Base-by-base conservation (phyloP, 2,888 invertebrate species). In the Dasypolia templi region DNA sequence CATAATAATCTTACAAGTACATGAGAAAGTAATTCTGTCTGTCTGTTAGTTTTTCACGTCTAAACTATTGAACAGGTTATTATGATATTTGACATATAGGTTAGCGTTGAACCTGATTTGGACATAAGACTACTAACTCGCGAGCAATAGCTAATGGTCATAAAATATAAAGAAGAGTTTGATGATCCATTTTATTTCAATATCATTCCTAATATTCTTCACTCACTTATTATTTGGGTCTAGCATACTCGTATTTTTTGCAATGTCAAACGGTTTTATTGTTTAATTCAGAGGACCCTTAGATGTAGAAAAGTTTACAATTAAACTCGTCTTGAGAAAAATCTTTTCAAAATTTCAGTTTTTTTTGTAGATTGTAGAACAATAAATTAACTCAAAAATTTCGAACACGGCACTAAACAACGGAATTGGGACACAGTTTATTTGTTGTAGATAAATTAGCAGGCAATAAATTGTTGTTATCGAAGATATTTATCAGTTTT, bases 391-490 rank as follows among this genome's bases (percentile, higher is more conserved):
- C 12, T n/a, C n/a, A n/a, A n/a, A 2, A 46, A 53, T 1, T 53
- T 9, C 6, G 2, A 61, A 49, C 56, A 35, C 19, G 14, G 3
- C 4, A 49, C 7, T 58, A 49, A 42, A 44, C 12, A n/a, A 49
- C 26, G 35, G 7, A 61, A 76, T 55, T 26, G 14, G 22, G 55
- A 61, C 11, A 61, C 29, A 32, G 35, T 59, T 35, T 42, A 12
- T 22, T 22, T 14, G 39, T 26, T 32, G 6, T 26, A 62, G 56
- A 69, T 62, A 49, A 42, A 69, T 77, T 42, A 61, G 11, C 61
- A 2, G 17, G 42, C 59, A 42, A 71, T 64, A 72, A 78, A 78
- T 29, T 49, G 11, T 29, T 22, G 19, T 19, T 64, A 72, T 81
- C 68, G 3, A 11, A 29, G 39, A 59, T 66, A 53, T 0, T 65